A percentile compares a stretch with the other conserved stretches of the same genome.
Evolutionary conservation across 2,797 vertebrate species (phyloP).

Genomic region (Calcarius lapponicus): DNA sequence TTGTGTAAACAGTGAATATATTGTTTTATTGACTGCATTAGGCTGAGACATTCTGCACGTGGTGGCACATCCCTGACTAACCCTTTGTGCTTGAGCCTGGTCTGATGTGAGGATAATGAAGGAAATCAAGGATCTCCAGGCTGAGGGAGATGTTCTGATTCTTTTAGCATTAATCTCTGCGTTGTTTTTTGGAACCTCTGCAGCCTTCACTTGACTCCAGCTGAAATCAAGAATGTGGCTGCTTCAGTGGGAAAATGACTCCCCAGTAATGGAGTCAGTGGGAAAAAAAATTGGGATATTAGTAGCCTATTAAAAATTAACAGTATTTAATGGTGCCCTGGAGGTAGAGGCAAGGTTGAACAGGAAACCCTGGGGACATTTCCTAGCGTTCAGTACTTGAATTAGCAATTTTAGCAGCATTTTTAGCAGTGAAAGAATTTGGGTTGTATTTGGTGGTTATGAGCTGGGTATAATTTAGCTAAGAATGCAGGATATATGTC

Average conservation of each 20-base stretch:
- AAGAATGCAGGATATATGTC: background rate
- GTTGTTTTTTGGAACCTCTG: background rate
- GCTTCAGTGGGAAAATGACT: background rate
- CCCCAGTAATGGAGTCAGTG: background rate
- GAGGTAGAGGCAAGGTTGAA: constrained; percentile 19
- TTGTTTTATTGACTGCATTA: background rate
- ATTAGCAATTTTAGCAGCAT: background rate
- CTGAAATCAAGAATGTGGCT: background rate
- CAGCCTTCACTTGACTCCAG: background rate
- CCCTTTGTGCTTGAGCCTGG: background rate
- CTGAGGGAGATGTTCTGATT: background rate
- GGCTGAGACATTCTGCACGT: background rate
- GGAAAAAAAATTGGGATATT: background rate
- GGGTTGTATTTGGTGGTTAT: background rate
- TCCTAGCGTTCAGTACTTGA: background rate
- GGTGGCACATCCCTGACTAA: background rate
- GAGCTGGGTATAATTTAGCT: background rate
- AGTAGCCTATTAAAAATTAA: constrained; percentile 36
- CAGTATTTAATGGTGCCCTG: constrained; percentile 18
- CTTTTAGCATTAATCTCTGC: background rate
- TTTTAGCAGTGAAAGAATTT: background rate
- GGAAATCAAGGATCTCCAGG: background rate
- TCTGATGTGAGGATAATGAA: background rate
- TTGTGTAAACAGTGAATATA: background rate
- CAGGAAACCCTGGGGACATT: background rate